A percentile compares a stretch with the other conserved stretches of the same genome.
Conservation (phyloP, 2,888 invertebrate species). For the Endotricha flammealis region DNA sequence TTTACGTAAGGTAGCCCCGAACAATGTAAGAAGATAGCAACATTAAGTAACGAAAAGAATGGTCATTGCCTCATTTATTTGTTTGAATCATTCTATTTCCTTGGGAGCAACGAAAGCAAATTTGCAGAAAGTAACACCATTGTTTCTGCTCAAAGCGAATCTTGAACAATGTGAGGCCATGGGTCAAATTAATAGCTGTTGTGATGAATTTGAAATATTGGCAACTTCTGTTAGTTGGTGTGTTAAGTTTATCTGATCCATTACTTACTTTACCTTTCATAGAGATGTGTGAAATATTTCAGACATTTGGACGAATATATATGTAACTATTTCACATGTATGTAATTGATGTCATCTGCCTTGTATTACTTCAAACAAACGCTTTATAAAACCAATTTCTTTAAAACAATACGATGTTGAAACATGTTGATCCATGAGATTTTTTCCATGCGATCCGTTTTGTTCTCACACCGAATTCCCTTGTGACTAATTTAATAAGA, state of each 20-base stretch:
- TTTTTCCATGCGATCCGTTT: constrained; percentile 52
- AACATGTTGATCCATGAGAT: constrained; percentile 51
- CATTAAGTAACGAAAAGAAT: constrained; percentile 62
- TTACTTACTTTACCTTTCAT: not conserved
- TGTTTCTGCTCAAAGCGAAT: constrained; percentile 34
- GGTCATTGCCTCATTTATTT: constrained; percentile 68
- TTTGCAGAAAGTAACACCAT: constrained; percentile 47
- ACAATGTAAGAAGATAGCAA: constrained; percentile 69
- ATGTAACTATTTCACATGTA: no score
- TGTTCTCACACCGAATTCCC: constrained; percentile 63
- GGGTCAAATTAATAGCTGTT: constrained; percentile 25
- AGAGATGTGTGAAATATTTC: no score
- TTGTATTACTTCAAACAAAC: no score
- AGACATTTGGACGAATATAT: no score
- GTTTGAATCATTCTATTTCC: constrained; percentile 51
- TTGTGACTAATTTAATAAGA: constrained; percentile 53
- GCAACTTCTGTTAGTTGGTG: not conserved
- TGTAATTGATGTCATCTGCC: no score
- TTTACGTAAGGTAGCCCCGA: constrained; percentile 60
- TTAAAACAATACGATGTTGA: constrained; percentile 57
- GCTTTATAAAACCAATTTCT: constrained; percentile 36
- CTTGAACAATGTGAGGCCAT: constrained; percentile 28
- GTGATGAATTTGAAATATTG: constrained; percentile 20
- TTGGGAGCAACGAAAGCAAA: constrained; percentile 54
- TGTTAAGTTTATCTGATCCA: not conserved